Evolutionary conservation across 2,113 vertebrate species (phyloP), one percentile per base, ranked within the genome.

Genomic region (Athene noctua): DNA sequence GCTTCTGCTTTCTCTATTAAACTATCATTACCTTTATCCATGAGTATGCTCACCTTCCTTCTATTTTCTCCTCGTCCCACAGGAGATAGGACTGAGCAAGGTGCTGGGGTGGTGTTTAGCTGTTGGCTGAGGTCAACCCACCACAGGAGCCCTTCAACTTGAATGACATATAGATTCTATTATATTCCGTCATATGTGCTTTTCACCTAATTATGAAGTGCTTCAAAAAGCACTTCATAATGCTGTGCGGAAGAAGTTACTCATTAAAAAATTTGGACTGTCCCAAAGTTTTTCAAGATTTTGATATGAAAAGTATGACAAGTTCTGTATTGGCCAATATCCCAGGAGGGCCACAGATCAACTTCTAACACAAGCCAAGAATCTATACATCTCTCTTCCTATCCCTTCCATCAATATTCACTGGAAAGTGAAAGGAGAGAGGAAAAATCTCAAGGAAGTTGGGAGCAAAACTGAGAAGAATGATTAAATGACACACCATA

Each of bases 401-500:
- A 27, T 47, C 10, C 42, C 38, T 90, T 59, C 51, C 67, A 88
- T 40, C 81, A 68, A 68, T 57, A 94, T 27, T 55, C 84, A 80
- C 49, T 66, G 49, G 70, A 85, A 78, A 86, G 26, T 59, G 25
- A 88, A 65, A 90, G 22, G n/a, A 81, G 36, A 86, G 23, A 79
- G 40, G 54, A 91, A 62, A 17, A 66, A 58, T 34, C 85, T 85
- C 63, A 67, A 66, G 75, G 71, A 95, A 93, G 67, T 5, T 47
- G 32, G 23, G 23, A 94, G 52, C 59, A 63, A 84, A 97, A 90
- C 80, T 40, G 42, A 72, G 70, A 87, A 83, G 47, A 94, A 91
- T 42, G 62, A 93, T 94, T 73, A 59, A 36, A 86, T 96, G 92
- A 86, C 63, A 88, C 55, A 92, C 17, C 67, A 92, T 49, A 70